phyloP scores from a whole-genome alignment of 2,113 vertebrate genomes.

The Zosterops borbonicus region DNA sequence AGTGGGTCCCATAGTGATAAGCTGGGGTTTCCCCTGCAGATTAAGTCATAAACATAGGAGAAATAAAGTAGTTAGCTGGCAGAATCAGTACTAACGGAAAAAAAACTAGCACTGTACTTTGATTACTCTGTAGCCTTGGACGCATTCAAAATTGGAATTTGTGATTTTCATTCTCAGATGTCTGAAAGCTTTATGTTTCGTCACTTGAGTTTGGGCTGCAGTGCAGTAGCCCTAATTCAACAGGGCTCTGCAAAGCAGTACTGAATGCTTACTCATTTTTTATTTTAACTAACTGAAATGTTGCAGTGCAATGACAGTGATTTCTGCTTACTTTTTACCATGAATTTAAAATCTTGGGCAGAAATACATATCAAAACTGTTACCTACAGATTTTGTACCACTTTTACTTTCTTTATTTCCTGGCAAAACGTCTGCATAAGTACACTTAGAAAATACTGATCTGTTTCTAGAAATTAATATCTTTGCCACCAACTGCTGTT shows the following conservation, averaged over 20 bases:
- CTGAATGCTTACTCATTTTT: neutral
- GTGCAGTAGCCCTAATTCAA: neutral
- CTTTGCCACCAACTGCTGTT: neutral
- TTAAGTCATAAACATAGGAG: neutral
- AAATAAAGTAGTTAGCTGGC: neutral
- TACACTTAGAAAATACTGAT: neutral
- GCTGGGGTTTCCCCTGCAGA: constrained; percentile 92
- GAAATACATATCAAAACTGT: neutral
- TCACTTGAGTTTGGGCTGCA: neutral
- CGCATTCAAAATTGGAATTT: neutral
- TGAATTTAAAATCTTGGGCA: neutral
- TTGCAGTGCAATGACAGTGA: neutral
- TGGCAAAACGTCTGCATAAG: neutral
- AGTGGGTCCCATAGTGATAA: constrained; percentile 98
- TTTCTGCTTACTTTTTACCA: neutral
- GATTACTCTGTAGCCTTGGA: neutral
- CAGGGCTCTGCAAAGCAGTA: neutral
- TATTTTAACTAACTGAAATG: neutral
- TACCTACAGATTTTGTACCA: neutral
- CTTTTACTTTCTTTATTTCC: neutral
- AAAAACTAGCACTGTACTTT: neutral
- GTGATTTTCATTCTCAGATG: neutral
- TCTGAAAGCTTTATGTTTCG: neutral
- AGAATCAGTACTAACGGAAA: neutral
- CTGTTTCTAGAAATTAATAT: neutral